A percentile compares a stretch with the other conserved stretches of the same genome.
phyloP scores from a whole-genome alignment of 2,797 vertebrate species.

The Heterohyrax brucei region DNA sequence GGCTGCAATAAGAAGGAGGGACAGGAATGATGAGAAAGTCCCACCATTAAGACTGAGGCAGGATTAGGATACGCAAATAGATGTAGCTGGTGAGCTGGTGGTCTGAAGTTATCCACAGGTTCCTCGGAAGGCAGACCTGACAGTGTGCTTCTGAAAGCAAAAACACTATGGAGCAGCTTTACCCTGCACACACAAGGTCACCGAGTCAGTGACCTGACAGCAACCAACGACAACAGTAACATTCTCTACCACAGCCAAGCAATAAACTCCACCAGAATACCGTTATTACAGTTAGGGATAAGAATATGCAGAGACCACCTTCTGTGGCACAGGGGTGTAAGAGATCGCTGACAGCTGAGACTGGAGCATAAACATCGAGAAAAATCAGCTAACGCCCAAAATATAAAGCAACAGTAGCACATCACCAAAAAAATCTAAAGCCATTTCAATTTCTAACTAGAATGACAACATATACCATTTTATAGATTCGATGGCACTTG shows the following conservation, averaged over 20 bases:
- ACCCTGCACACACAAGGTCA: no score
- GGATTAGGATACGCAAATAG: no score
- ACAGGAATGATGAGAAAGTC: background rate
- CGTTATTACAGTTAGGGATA: background rate
- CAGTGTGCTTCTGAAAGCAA: no score
- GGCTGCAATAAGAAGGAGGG: background rate
- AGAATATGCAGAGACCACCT: background rate
- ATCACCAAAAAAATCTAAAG: constrained; percentile 8
- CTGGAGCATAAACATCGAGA: background rate
- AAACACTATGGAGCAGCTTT: no score
- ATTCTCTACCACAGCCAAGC: background rate
- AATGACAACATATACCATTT: background rate
- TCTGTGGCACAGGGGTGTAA: background rate
- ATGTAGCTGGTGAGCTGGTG: no score
- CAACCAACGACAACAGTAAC: no score
- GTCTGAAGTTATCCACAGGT: no score
- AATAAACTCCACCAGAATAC: background rate
- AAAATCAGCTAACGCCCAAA: background rate
- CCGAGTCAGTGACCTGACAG: no score
- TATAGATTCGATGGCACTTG: no score
- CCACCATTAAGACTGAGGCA: background rate
- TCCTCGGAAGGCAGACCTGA: no score
- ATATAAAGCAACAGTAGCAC: background rate
- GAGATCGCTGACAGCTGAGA: background rate
- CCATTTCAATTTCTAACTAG: background rate